These are phyloP conservation scores for Salvelinus alpinus DNA, from an alignment of 2,113 vertebrate genomes.

Conservation along the genomic window DNA sequence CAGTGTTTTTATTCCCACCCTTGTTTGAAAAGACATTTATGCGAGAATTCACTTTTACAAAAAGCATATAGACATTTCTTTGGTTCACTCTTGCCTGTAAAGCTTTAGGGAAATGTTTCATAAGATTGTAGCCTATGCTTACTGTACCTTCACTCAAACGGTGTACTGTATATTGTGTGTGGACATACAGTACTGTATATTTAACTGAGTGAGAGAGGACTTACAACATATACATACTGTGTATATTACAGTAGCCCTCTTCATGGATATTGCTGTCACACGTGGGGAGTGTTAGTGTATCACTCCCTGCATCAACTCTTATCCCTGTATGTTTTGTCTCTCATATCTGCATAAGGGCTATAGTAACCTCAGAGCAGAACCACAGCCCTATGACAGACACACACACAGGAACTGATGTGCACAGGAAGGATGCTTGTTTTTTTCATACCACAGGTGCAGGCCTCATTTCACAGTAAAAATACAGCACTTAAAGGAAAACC, in stretches of 20 bases:
- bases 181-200: background rate
- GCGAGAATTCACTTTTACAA: too few species aligned
- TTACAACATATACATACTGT: background rate
- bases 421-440: constrained; percentile 15
- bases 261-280: background rate
- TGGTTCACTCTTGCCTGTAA: too few species aligned
- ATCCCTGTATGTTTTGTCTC: background rate
- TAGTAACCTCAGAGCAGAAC: background rate
- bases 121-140: background rate
- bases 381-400: background rate
- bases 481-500: background rate
- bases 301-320: background rate
- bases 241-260: background rate
- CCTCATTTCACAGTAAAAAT: constrained; percentile 6
- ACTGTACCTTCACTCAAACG: background rate
- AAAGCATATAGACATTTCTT: too few species aligned
- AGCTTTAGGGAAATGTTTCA: background rate
- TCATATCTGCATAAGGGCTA: constrained; percentile 8
- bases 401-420: constrained; percentile 23
- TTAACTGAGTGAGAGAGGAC: too few species aligned
- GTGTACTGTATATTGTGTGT: background rate
- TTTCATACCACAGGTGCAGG: background rate
- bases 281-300: background rate
- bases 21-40: background rate
- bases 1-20: background rate